A percentile compares a stretch with the other conserved stretches of the same genome.
phyloP scores from a whole-genome alignment of 2,113 vertebrate genomes.

The Platanista minor region DNA sequence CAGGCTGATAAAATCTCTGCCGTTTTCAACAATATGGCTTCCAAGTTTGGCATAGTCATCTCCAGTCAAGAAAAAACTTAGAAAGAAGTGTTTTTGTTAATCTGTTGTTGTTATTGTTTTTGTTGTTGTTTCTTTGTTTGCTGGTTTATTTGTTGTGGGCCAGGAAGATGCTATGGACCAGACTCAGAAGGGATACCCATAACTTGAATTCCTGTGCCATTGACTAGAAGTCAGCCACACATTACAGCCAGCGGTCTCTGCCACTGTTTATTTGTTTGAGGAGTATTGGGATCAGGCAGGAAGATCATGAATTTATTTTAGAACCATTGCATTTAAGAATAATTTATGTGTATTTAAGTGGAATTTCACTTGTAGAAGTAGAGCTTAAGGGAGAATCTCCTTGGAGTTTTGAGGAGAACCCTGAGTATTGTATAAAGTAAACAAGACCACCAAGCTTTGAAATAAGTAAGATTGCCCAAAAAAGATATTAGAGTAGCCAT shows the following conservation, averaged over 20 bases:
- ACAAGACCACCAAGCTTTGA: not conserved
- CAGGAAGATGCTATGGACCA: not conserved
- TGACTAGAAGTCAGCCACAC: not conserved
- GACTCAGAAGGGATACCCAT: not conserved
- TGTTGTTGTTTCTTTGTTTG: not conserved
- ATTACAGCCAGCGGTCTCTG: not conserved
- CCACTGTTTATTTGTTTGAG: not conserved
- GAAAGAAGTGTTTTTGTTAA: not conserved
- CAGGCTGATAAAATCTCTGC: not conserved
- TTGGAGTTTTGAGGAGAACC: not conserved
- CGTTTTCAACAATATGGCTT: not conserved
- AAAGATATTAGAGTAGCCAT: not conserved
- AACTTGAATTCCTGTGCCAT: not conserved
- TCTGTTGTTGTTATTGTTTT: not conserved
- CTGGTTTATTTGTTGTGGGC: not conserved
- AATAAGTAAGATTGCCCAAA: not conserved
- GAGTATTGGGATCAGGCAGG: not conserved
- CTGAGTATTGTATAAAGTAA: not conserved
- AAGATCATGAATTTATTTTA: not conserved
- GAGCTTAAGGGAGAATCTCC: not conserved
- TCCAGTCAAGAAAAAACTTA: not conserved
- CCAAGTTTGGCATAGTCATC: not conserved
- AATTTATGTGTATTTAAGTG: not conserved
- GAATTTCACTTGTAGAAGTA: not conserved
- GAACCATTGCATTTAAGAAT: not conserved